phyloP scores from a whole-genome alignment of 1,140 invertebrate species.

The Lordiphosa stackelbergi region DNA sequence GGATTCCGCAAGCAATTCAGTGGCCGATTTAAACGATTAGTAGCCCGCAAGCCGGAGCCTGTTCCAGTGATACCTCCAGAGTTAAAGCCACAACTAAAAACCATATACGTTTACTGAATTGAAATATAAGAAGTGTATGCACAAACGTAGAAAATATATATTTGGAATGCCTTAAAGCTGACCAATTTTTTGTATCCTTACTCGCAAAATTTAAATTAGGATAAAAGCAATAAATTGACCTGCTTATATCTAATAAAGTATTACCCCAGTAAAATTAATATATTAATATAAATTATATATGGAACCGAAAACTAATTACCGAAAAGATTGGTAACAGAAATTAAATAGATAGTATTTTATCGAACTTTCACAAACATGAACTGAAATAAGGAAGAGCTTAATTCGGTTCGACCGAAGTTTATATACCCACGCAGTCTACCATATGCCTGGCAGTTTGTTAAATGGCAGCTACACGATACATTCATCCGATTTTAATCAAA shows the following conservation, averaged over 20 bases:
- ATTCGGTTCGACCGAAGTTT: no score
- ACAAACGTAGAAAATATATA: constrained; percentile 34
- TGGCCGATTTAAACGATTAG: constrained; percentile 87
- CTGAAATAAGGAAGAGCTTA: no score
- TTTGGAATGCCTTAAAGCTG: constrained; percentile 1
- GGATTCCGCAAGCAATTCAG: constrained; percentile 89
- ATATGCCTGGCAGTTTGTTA: no score
- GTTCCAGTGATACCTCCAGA: constrained; percentile 90
- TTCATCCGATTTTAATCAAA: no score
- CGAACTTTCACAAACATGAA: no score
- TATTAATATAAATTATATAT: no score
- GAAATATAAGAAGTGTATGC: constrained; percentile 27
- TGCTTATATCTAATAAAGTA: constrained; percentile 6
- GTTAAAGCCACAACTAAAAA: constrained; percentile 90
- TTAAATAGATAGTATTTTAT: no score
- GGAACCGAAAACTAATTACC: no score
- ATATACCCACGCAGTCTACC: no score
- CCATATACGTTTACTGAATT: constrained; percentile 90
- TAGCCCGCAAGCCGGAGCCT: constrained; percentile 88
- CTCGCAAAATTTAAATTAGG: constrained; percentile 1
- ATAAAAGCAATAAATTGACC: constrained; percentile 4
- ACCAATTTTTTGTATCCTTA: constrained; percentile 6
- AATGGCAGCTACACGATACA: no score
- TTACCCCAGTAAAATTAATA: background rate
- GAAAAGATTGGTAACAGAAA: no score